These are phyloP conservation scores for Heterodera carotae DNA, from an alignment of 1,140 invertebrate species.

Conservation along the genomic window DNA sequence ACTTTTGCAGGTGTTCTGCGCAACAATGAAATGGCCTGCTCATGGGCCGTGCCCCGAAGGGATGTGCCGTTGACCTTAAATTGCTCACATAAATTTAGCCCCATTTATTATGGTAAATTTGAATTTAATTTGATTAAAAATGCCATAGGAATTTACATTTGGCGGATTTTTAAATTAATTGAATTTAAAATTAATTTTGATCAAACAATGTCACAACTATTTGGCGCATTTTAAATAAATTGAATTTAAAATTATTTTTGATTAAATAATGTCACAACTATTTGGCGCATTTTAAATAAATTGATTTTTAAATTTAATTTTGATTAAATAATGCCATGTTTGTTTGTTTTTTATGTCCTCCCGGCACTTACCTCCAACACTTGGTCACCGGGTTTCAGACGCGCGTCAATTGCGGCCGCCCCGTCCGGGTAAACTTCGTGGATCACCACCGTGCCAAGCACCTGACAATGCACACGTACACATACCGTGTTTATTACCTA, in stretches of 20 bases:
- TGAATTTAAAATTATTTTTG: not conserved
- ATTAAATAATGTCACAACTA: slow-evolving; percentile 17
- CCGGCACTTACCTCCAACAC: slow-evolving; percentile 71
- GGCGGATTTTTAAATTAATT: no score
- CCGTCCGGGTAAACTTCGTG: slow-evolving; percentile 65
- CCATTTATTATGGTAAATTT: no score
- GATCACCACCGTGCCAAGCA: slow-evolving; percentile 63
- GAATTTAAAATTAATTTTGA: no score
- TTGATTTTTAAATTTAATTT: not conserved
- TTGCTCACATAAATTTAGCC: no score
- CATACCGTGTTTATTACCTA: no score
- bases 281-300: not conserved
- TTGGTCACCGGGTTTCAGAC: slow-evolving; percentile 87
- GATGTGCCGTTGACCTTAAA: slow-evolving; percentile 73
- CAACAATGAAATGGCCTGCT: slow-evolving; percentile 73
- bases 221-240: not conserved
- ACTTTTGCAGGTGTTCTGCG: slow-evolving; percentile 77
- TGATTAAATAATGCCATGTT: no score
- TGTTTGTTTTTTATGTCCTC: no score
- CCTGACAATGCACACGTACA: slow-evolving; percentile 3
- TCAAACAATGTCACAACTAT: slow-evolving; percentile 24
- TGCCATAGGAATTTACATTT: no score
- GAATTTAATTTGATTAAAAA: no score
- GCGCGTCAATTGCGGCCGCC: slow-evolving; percentile 83
- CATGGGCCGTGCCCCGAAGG: slow-evolving; percentile 74